A percentile compares a stretch with the other conserved stretches of the same genome.
phyloP scores from a whole-genome alignment of 92 coral and sea anemone genomes.

The Zoanthus solanderi region DNA sequence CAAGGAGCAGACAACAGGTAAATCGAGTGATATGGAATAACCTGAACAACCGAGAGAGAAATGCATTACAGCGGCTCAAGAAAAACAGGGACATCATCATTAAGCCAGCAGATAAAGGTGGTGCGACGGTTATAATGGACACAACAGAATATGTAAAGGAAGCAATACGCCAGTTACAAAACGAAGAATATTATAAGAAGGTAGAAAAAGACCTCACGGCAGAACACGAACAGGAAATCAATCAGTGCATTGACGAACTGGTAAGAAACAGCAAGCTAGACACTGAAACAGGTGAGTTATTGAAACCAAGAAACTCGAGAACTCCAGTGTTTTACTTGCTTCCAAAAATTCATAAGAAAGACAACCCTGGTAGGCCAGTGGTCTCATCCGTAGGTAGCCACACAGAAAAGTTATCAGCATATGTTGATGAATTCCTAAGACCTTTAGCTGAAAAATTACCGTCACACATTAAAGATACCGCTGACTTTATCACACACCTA shows the following conservation, averaged over 20 bases:
- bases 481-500: too few species aligned
- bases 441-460: too few species aligned
- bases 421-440: too few species aligned
- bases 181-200: constrained; percentile 44
- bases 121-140: not conserved
- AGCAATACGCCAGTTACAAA: constrained; percentile 43
- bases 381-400: too few species aligned
- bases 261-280: constrained; percentile 46
- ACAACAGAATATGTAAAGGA: not conserved
- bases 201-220: constrained; percentile 50
- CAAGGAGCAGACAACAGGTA: not conserved
- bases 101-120: constrained; percentile 24
- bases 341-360: too few species aligned
- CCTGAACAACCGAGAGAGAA: constrained; percentile 9
- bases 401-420: too few species aligned
- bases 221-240: constrained; percentile 34
- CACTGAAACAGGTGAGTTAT: constrained; percentile 35
- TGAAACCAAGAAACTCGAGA: constrained; percentile 50
- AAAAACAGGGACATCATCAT: constrained; percentile 13
- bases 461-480: too few species aligned
- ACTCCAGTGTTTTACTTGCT: not conserved
- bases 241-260: constrained; percentile 43
- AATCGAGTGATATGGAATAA: not conserved
- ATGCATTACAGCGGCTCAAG: not conserved
- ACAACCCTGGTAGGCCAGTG: not conserved